Evolutionary conservation across 1,140 invertebrate species (phyloP).

Genomic region (Mactra quadrangularis): DNA sequence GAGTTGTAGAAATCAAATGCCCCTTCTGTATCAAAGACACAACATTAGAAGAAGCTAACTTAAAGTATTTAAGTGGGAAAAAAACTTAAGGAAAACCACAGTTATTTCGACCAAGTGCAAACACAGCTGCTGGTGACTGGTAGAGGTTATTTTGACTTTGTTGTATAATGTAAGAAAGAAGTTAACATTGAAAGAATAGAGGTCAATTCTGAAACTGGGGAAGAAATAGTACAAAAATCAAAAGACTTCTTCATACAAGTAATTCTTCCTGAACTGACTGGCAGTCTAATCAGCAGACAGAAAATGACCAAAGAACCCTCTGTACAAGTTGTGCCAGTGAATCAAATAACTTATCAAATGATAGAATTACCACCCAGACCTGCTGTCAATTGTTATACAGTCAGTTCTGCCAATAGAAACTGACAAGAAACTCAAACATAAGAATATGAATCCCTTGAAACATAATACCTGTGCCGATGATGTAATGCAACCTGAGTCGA

Average conservation of each 20-base stretch:
- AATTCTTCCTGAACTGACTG: neutral
- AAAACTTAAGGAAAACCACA: conserved; percentile 5
- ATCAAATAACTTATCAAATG: neutral
- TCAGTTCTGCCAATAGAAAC: neutral
- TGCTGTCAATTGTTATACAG: neutral
- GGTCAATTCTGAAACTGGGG: neutral
- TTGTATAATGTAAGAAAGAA: conserved; percentile 59
- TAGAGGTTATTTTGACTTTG: conserved; percentile 56
- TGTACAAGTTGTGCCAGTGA: neutral
- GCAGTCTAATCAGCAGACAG: conserved; percentile 4
- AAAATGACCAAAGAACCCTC: neutral
- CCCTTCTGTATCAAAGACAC: conserved; percentile 27
- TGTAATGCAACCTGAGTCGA: no score
- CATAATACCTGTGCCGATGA: no score
- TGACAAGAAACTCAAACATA: neutral
- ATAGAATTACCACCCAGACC: no score
- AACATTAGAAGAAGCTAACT: neutral
- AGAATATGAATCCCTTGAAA: neutral
- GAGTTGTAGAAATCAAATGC: conserved; percentile 52
- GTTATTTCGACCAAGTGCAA: conserved; percentile 63
- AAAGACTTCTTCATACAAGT: neutral
- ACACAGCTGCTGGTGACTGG: conserved; percentile 53
- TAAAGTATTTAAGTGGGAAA: conserved; percentile 2
- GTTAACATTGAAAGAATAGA: conserved; percentile 10
- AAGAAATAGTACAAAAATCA: neutral